Conservation (phyloP, 2,113 vertebrate species). For the Rhinopithecus roxellana region DNA sequence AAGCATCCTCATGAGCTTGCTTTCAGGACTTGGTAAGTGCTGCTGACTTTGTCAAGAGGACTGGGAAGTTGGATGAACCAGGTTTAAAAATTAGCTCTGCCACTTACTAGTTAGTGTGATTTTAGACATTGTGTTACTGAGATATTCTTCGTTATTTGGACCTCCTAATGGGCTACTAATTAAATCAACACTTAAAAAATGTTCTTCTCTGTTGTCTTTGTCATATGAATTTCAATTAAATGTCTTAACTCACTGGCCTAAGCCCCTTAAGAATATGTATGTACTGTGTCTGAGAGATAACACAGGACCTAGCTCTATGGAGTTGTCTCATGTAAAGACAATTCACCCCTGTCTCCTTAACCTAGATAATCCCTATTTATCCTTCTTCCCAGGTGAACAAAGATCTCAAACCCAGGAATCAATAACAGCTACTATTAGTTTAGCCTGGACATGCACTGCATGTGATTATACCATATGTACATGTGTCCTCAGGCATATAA, state of each 20-base stretch:
- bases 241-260: slow-evolving; percentile 15
- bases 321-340: not conserved
- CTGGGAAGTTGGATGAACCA: not conserved
- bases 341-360: no score
- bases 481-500: not conserved
- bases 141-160: slow-evolving; percentile 26
- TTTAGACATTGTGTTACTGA: not conserved
- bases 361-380: not conserved
- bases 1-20: not conserved
- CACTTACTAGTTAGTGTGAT: not conserved
- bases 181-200: slow-evolving; percentile 36
- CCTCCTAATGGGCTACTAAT: slow-evolving; percentile 38
- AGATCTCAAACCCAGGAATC: not conserved
- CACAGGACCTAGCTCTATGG: not conserved
- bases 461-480: not conserved
- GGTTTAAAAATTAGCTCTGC: not conserved
- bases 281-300: not conserved
- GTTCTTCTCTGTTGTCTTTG: not conserved
- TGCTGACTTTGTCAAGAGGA: not conserved
- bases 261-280: not conserved
- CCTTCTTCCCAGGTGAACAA: not conserved
- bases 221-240: slow-evolving; percentile 55
- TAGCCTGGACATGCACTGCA: not conserved
- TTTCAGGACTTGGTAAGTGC: not conserved
- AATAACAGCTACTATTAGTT: not conserved